Evolutionary conservation across 2,888 invertebrate species (phyloP), one percentile per base, ranked within the genome.

Genomic region (Drosophila dives): DNA sequence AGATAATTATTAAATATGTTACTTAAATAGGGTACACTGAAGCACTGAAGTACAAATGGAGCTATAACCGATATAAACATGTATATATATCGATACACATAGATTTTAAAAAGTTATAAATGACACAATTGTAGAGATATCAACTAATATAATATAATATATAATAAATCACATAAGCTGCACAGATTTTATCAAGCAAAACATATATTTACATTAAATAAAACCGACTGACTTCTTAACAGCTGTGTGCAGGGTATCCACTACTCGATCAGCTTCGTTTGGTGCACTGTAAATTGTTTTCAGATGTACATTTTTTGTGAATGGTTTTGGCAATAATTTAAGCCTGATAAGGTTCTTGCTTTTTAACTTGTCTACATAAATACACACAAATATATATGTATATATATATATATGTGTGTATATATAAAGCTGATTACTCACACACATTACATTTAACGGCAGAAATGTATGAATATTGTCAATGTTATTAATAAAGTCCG

Each of bases 381-480:
- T 11, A 11, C 23, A 23, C 23, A 23, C 23, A 23, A 23, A 23
- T 42, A n/a, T 20, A 42, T 20, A 12, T 20, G 20, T 51, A 11
- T 36, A 5, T 38, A 6, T 10, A 15, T 10, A 15, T 34, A 34
- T 11, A 10, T 32, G 8, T 20, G n/a, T 12, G 2, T n/a, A 7
- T 51, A 32, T 17, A 1, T 17, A n/a, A 12, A 20, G 32, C 50
- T 51, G 53, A 54, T 54, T 54, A 54, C 53, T 36, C 53, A 33
- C 10, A 17, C 29, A 17, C 10, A 29, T 26, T 29, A 49, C 29
- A 6, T 15, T 45, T 17, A 23, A n/a, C 15, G n/a, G 7, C 11
- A 10, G 5, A 40, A 40, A n/a, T 15, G 3, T 15, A 3, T 3
- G 2, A 8, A 2, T 8, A 8, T 45, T 8, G 4, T 45, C 20